phyloP scores from a whole-genome alignment of 2,113 vertebrate genomes.

The Clinocottus analis region DNA sequence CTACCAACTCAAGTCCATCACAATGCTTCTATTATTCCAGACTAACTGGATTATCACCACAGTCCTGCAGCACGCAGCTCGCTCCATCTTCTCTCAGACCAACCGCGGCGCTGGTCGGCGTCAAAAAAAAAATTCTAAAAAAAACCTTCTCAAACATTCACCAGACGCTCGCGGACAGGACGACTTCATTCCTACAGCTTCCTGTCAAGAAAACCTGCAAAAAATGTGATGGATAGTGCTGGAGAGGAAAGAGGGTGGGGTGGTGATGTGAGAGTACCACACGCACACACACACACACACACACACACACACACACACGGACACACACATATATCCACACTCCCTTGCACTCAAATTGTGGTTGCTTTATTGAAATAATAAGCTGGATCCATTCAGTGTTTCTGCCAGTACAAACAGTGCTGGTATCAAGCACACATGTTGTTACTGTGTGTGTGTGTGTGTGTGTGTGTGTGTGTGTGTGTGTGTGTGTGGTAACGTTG shows the following conservation, averaged over 20 bases:
- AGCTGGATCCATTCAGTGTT: conserved; percentile 41
- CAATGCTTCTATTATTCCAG: conserved; percentile 26
- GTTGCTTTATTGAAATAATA: conserved; percentile 72
- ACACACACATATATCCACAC: conserved; percentile 24
- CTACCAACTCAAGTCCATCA: not conserved
- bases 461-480: conserved; percentile 26
- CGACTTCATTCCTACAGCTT: conserved; percentile 32
- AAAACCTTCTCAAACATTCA: conserved; percentile 57
- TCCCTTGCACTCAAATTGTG: conserved; percentile 48
- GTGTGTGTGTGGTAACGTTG: conserved; percentile 42
- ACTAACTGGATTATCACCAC: conserved; percentile 36
- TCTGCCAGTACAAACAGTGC: conserved; percentile 69
- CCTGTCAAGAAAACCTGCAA: conserved; percentile 46
- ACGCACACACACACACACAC: conserved; percentile 27
- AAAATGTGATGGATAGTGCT: conserved; percentile 52
- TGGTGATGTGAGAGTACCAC: conserved; percentile 18
- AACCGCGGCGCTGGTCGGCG: conserved; percentile 39
- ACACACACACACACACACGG: conserved; percentile 27
- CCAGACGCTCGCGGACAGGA: conserved; percentile 32
- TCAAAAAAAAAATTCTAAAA: conserved; percentile 16
- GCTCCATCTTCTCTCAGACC: conserved; percentile 36
- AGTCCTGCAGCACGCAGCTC: conserved; percentile 16
- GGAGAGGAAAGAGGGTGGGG: conserved; percentile 14
- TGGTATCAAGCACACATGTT: conserved; percentile 48
- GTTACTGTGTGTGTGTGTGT: conserved; percentile 23